Conservation (phyloP, 2,888 invertebrate genomes). For the Ecliptopera silaceata region DNA sequence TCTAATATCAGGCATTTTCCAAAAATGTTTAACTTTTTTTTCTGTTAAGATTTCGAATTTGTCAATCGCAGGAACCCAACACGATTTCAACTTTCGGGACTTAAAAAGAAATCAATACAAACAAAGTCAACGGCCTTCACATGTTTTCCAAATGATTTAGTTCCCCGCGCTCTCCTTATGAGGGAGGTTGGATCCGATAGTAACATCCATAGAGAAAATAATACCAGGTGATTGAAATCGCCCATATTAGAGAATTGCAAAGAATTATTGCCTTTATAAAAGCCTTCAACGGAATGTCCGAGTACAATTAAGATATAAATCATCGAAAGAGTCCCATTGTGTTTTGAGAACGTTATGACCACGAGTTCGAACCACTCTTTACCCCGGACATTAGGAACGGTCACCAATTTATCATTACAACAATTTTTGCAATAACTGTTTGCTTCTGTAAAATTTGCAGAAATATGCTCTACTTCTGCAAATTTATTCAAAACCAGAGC, state of each 20-base stretch:
- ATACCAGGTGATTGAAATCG: slow-evolving; percentile 35
- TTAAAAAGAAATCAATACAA: background rate
- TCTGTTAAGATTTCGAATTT: too few relatives aligned
- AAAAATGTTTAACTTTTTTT: too few relatives aligned
- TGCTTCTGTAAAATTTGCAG: slow-evolving; percentile 55
- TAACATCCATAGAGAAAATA: slow-evolving; percentile 19
- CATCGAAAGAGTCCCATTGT: slow-evolving; percentile 74
- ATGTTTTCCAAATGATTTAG: background rate
- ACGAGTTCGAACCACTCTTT: slow-evolving; percentile 69
- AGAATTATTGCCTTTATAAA: slow-evolving; percentile 65
- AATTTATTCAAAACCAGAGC: too few relatives aligned
- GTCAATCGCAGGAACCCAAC: too few relatives aligned
- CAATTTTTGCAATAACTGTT: slow-evolving; percentile 82
- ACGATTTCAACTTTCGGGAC: too few relatives aligned
- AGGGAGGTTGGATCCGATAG: slow-evolving; percentile 4
- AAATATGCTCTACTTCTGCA: slow-evolving; percentile 60
- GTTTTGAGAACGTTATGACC: slow-evolving; percentile 78
- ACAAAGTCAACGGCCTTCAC: background rate
- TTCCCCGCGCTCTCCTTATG: slow-evolving; percentile 5
- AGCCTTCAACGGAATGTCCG: slow-evolving; percentile 62
- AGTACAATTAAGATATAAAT: slow-evolving; percentile 79
- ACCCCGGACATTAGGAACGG: slow-evolving; percentile 70
- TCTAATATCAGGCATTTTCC: too few relatives aligned
- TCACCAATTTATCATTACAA: slow-evolving; percentile 83
- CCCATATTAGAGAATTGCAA: slow-evolving; percentile 43